Evolutionary conservation across 2,113 vertebrate species (phyloP).

Genomic region (Zosterops japonicus): DNA sequence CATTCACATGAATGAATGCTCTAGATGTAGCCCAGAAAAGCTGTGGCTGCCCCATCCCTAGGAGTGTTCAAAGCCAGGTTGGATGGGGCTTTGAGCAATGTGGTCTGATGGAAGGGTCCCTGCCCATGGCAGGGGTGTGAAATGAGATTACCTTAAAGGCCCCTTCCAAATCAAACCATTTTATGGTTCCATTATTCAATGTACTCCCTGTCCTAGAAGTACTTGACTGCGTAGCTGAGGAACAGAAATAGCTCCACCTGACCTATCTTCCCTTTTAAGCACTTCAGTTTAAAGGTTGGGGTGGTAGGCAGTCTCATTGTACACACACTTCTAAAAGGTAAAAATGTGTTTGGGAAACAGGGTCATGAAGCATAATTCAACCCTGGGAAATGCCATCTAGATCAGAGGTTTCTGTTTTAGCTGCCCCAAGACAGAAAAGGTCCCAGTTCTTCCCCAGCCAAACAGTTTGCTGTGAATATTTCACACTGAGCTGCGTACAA

Average conservation of each 20-base stretch:
- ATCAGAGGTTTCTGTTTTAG: background rate
- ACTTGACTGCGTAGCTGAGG: background rate
- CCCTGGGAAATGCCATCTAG: background rate
- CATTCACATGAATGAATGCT: background rate
- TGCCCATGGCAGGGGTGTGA: background rate
- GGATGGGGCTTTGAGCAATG: background rate
- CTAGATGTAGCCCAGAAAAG: background rate
- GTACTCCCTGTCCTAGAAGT: background rate
- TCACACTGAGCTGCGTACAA: background rate
- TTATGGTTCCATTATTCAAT: background rate
- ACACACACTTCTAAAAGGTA: background rate
- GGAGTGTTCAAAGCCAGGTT: background rate
- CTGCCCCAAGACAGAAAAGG: background rate
- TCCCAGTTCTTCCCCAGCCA: background rate
- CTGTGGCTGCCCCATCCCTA: background rate
- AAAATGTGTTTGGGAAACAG: background rate
- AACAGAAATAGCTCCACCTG: background rate
- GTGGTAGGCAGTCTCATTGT: background rate
- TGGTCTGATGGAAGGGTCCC: background rate
- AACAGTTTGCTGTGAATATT: background rate
- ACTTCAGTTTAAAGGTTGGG: background rate
- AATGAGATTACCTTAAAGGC: background rate
- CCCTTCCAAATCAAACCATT: background rate
- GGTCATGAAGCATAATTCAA: background rate
- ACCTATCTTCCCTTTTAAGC: background rate